A percentile compares a stretch with the other conserved stretches of the same genome.
Evolutionary conservation across 1,140 invertebrate species (phyloP).

Genomic region (Drosophila aff.): DNA sequence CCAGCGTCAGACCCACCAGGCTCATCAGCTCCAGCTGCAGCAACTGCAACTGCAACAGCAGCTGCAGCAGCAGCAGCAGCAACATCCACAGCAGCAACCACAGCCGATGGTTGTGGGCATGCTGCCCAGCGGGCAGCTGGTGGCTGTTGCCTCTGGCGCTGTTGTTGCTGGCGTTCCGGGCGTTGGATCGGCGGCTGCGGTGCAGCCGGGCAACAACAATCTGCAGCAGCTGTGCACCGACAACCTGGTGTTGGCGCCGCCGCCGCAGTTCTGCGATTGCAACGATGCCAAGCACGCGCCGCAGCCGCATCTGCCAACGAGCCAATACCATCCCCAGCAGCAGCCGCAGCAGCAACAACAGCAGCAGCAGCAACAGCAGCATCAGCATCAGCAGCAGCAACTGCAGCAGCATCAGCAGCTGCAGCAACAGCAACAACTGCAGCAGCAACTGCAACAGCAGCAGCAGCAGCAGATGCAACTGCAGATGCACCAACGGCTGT

Average conservation of each 20-base stretch:
- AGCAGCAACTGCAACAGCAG: conserved; percentile 67
- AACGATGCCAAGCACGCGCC: conserved; percentile 82
- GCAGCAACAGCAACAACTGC: conserved; percentile 84
- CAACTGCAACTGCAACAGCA: conserved; percentile 53
- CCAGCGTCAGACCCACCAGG: conserved; percentile 39
- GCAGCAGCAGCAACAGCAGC: conserved; percentile 59
- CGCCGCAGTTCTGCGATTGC: conserved; percentile 89
- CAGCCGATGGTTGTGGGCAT: conserved; percentile 72
- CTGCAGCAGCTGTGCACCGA: conserved; percentile 85
- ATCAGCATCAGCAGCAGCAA: conserved; percentile 49
- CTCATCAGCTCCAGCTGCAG: conserved; percentile 38
- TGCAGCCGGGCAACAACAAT: conserved; percentile 76
- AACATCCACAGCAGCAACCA: conserved; percentile 59
- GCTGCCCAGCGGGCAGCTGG: conserved; percentile 72
- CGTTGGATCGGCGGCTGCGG: conserved; percentile 52
- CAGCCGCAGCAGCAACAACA: conserved; percentile 57
- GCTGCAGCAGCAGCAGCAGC: conserved; percentile 40
- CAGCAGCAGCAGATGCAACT: conserved; percentile 65
- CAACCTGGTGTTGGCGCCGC: conserved; percentile 90
- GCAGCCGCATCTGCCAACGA: conserved; percentile 66
- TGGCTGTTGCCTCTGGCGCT: conserved; percentile 70
- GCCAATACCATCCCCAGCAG: conserved; percentile 30
- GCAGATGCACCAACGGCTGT: conserved; percentile 82
- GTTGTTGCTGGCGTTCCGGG: conserved; percentile 60
- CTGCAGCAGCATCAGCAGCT: conserved; percentile 70